Evolutionary conservation across 2,113 vertebrate genomes (phyloP).

Genomic region (Fulmarus glacialis): DNA sequence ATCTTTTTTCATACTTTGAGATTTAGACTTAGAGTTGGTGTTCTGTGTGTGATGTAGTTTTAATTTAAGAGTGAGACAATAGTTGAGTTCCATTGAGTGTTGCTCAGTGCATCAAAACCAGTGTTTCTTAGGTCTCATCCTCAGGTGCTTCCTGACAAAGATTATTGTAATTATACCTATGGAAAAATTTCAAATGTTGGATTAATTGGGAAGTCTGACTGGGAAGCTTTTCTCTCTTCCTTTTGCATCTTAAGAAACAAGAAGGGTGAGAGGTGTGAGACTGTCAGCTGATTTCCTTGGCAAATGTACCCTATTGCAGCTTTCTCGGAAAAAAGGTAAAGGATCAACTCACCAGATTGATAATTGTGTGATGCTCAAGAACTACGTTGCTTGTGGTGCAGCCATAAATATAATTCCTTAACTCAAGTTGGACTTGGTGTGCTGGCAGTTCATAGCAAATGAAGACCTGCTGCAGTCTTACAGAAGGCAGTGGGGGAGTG

Average conservation of each 20-base stretch:
- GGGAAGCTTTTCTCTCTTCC: background rate
- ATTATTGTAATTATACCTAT: background rate
- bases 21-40: background rate
- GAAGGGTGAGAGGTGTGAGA: background rate
- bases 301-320: background rate
- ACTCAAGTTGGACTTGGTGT: background rate
- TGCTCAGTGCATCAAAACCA: background rate
- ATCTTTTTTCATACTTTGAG: background rate
- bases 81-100: background rate
- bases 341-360: background rate
- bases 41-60: background rate
- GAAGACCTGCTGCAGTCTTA: background rate
- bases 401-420: background rate
- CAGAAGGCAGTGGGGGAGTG: background rate
- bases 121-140: background rate
- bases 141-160: background rate
- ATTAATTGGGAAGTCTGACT: background rate
- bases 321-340: background rate
- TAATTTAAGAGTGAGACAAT: background rate
- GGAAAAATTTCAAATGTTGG: background rate
- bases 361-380: background rate
- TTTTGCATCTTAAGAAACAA: background rate
- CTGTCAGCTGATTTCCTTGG: background rate
- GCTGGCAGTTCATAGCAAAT: background rate
- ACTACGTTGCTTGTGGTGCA: background rate